Evolutionary conservation across 1,140 invertebrate species (phyloP).

Genomic region (Contarinia nasturtii): DNA sequence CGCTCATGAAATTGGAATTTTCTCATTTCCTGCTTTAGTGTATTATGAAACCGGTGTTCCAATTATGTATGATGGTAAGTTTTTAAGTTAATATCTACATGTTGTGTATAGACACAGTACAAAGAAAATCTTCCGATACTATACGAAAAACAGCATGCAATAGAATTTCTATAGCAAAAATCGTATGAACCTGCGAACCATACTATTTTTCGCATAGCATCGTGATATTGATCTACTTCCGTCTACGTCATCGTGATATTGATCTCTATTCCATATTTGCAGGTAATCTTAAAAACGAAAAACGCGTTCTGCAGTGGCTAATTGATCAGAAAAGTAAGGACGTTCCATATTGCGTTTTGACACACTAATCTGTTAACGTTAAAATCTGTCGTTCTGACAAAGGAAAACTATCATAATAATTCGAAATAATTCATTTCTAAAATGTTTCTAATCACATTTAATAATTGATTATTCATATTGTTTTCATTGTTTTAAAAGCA

Average conservation of each 20-base stretch:
- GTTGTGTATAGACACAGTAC: background rate
- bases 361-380: background rate
- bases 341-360: background rate
- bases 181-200: background rate
- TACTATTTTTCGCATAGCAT: no score
- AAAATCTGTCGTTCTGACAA: no score
- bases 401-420: no score
- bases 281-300: conserved; percentile 90
- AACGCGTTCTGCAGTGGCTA: conserved; percentile 87
- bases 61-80: conserved; percentile 85
- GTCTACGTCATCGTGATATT: no score
- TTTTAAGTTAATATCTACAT: background rate
- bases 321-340: conserved; percentile 85
- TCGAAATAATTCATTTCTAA: no score
- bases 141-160: no score
- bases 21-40: conserved; percentile 73
- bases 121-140: no score
- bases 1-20: conserved; percentile 78
- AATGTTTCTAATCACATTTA: no score
- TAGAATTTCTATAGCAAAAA: no score
- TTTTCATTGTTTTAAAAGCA: no score
- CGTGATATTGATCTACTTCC: no score
- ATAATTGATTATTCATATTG: no score
- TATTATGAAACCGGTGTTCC: conserved; percentile 86
- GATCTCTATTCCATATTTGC: conserved; percentile 29